Conservation (phyloP, 2,888 invertebrate genomes). For the Epinotia brunnichana region DNA sequence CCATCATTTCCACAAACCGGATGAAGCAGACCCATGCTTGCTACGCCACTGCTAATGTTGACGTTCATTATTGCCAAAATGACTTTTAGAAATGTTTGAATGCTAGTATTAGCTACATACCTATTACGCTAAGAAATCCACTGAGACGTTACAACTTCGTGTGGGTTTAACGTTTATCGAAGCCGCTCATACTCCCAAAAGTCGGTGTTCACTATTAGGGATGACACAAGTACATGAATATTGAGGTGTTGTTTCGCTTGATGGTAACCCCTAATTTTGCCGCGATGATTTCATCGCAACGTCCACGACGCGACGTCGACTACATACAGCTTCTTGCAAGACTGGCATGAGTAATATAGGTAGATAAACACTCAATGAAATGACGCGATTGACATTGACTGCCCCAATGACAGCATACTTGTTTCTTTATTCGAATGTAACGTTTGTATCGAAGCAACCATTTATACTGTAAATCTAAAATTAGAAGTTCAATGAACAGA, state of each 20-base stretch:
- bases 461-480: constrained; percentile 1
- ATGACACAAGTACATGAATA: constrained; percentile 3
- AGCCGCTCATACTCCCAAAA: neutral
- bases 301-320: constrained; percentile 23
- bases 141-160: neutral
- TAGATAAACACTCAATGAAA: constrained; percentile 32
- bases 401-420: constrained; percentile 21
- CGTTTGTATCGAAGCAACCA: constrained; percentile 6
- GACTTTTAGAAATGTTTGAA: too few species aligned
- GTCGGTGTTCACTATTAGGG: neutral
- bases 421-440: constrained; percentile 10
- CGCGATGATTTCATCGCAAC: constrained; percentile 40
- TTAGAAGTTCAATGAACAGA: constrained; percentile 21
- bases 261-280: constrained; percentile 40
- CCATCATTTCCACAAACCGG: too few species aligned
- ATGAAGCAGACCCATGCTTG: too few species aligned
- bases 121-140: neutral
- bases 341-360: constrained; percentile 36
- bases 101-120: too few species aligned
- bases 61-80: too few species aligned
- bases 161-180: neutral
- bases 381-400: constrained; percentile 35
- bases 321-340: constrained; percentile 25
- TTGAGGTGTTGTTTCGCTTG: constrained; percentile 9
- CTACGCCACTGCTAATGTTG: too few species aligned